A percentile compares a stretch with the other conserved stretches of the same genome.
phyloP scores from a whole-genome alignment of 2,888 invertebrate species.

The Drosophila mercatorum region DNA sequence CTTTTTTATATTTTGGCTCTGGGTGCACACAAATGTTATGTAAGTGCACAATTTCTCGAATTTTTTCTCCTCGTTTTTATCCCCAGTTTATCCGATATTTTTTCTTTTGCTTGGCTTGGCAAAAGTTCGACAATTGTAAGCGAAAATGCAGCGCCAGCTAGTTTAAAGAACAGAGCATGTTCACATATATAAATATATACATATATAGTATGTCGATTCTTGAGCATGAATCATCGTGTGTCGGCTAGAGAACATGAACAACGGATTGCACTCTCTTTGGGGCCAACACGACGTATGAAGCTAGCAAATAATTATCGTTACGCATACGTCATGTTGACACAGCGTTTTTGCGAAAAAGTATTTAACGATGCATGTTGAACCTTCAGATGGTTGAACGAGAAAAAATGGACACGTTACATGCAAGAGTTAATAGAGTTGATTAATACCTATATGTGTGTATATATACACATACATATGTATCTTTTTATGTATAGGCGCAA shows the following conservation, averaged over 20 bases:
- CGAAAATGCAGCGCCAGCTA: slow-evolving; percentile 53
- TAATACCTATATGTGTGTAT: background rate
- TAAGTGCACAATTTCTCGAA: slow-evolving; percentile 52
- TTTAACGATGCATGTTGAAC: slow-evolving; percentile 29
- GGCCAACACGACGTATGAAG: slow-evolving; percentile 49
- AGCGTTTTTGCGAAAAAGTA: slow-evolving; percentile 12
- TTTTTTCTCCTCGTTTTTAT: slow-evolving; percentile 27
- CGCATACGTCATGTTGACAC: slow-evolving; percentile 64
- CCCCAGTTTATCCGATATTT: slow-evolving; percentile 24
- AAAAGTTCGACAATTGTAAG: slow-evolving; percentile 46
- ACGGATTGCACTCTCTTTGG: slow-evolving; percentile 2
- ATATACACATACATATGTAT: background rate
- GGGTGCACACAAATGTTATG: slow-evolving; percentile 43
- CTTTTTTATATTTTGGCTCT: slow-evolving; percentile 23
- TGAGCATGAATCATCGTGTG: slow-evolving; percentile 55
- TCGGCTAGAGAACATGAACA: background rate
- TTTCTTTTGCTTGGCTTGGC: slow-evolving; percentile 52
- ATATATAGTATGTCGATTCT: slow-evolving; percentile 5
- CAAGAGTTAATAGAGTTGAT: slow-evolving; percentile 3
- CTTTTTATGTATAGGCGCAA: background rate
- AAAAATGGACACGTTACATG: slow-evolving; percentile 1
- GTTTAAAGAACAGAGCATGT: slow-evolving; percentile 5
- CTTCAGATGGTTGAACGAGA: slow-evolving; percentile 17
- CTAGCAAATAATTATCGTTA: slow-evolving; percentile 34
- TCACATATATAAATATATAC: background rate